These are phyloP conservation scores for Chrysomallon squamiferum DNA, from an alignment of 1,140 invertebrate genomes.

Conservation along the genomic window DNA sequence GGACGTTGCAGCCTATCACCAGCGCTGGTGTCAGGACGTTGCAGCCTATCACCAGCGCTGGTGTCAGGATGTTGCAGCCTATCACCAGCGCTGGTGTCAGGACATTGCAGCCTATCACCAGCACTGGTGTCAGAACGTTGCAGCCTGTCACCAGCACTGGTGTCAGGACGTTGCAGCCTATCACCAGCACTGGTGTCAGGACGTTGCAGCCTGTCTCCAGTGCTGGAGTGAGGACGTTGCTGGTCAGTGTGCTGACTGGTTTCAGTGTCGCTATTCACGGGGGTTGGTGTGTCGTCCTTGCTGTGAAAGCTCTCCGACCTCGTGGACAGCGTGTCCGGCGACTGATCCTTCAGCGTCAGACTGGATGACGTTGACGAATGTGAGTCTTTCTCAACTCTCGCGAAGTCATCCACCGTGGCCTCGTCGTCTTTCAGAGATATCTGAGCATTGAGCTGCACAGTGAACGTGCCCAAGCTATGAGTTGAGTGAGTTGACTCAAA, in stretches of 20 bases:
- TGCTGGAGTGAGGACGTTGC: conserved; percentile 1
- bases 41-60: too few species aligned
- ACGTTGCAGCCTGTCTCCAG: too few species aligned
- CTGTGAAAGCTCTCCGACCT: conserved; percentile 15
- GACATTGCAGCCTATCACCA: too few species aligned
- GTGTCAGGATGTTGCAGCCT: too few species aligned
- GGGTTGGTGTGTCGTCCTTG: conserved; percentile 40
- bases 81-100: too few species aligned
- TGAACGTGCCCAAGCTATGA: conserved; percentile 18
- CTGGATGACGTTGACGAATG: conserved; percentile 20
- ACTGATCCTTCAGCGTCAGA: conserved; percentile 7
- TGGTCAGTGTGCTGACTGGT: not conserved
- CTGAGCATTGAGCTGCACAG: conserved; percentile 21
- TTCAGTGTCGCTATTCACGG: conserved; percentile 52
- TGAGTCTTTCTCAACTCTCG: not conserved
- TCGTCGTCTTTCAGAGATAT: conserved; percentile 6
- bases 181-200: too few species aligned
- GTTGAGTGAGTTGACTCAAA: conserved; percentile 19
- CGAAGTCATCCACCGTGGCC: not conserved
- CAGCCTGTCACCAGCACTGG: too few species aligned
- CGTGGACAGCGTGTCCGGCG: not conserved
- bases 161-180: too few species aligned
- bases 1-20: too few species aligned
- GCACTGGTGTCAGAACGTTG: too few species aligned
- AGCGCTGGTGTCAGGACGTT: too few species aligned